Conservation (phyloP, 1,140 invertebrate genomes). For the Samia ricini region DNA sequence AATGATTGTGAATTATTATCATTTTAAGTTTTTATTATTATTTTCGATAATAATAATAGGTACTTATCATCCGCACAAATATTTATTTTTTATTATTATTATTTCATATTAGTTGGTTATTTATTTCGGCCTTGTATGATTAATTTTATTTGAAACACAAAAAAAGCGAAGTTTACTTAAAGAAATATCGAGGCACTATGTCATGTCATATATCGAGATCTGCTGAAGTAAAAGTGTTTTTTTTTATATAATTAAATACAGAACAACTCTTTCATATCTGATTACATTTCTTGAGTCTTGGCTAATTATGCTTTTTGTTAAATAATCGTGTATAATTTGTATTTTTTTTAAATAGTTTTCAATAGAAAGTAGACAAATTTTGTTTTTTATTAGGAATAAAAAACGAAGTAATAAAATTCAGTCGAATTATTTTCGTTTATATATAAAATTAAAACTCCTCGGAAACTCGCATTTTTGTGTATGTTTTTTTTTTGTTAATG, state of each 20-base stretch:
- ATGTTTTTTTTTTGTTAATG: conserved; percentile 52
- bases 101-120: conserved; percentile 59
- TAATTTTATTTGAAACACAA: conserved; percentile 43
- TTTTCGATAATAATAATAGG: conserved; percentile 32
- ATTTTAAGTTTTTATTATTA: background rate
- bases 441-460: conserved; percentile 26
- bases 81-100: conserved; percentile 45
- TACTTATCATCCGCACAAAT: conserved; percentile 72
- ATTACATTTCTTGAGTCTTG: background rate
- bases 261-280: background rate
- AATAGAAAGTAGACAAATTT: too few species aligned
- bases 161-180: conserved; percentile 66
- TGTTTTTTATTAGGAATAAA: background rate
- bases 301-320: background rate
- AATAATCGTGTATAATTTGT: background rate
- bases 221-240: background rate
- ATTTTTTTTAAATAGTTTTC: too few species aligned
- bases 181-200: conserved; percentile 14
- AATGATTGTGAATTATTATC: background rate
- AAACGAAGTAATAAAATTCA: background rate
- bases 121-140: conserved; percentile 50
- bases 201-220: background rate
- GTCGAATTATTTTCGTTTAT: background rate
- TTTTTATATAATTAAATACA: background rate
- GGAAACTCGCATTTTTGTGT: conserved; percentile 50